Evolutionary conservation across 2,888 invertebrate genomes (phyloP).

Genomic region (Macaria notata): DNA sequence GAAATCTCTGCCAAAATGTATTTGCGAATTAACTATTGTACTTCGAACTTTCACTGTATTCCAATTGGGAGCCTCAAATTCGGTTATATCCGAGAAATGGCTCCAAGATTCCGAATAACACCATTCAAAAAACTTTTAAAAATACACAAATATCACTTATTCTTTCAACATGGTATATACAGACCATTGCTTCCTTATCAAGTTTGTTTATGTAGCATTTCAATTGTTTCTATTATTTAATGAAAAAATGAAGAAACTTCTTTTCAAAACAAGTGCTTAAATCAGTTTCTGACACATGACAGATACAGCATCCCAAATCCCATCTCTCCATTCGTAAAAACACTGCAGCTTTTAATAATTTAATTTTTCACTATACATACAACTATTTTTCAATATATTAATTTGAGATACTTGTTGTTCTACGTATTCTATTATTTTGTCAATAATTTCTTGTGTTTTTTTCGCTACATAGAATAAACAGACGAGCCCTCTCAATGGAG

Average conservation of each 20-base stretch:
- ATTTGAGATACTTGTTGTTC: too few species aligned
- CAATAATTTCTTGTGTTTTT: too few species aligned
- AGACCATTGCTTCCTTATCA: not conserved
- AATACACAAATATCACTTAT: constrained; percentile 9
- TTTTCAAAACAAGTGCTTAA: constrained; percentile 17
- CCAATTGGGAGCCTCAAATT: constrained; percentile 3
- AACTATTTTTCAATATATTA: too few species aligned
- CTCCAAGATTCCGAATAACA: not conserved
- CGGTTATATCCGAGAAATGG: constrained; percentile 1
- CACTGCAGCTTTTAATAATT: too few species aligned
- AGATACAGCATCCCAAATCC: not conserved
- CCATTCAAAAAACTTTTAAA: constrained; percentile 1
- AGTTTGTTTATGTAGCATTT: constrained; percentile 3
- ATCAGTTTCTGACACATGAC: constrained; percentile 6
- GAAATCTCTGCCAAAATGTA: constrained; percentile 25
- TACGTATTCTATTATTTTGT: too few species aligned
- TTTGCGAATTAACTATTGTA: constrained; percentile 8
- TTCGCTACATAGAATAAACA: not conserved
- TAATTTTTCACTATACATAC: too few species aligned
- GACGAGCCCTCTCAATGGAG: constrained; percentile 1
- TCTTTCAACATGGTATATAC: constrained; percentile 2
- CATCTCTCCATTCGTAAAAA: not conserved
- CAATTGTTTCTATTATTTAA: constrained; percentile 2
- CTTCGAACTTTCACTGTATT: constrained; percentile 23
- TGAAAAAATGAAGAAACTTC: not conserved